Percentiles rank a stretch among this genome's conserved stretches.
Conservation (phyloP, 2,797 vertebrate species). For the Centropyge bicolor region DNA sequence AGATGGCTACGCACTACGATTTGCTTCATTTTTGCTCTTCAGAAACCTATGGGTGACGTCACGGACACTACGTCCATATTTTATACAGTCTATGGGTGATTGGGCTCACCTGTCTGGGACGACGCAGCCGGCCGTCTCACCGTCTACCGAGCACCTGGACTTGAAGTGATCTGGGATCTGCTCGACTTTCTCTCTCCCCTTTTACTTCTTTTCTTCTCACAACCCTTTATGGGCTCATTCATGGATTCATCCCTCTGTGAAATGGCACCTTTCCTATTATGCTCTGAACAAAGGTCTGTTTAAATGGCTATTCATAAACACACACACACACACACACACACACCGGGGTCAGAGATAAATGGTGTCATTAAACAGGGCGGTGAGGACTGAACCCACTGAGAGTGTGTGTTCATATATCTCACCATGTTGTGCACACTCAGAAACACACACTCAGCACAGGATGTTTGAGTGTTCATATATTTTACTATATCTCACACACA, state of each 20-base stretch:
- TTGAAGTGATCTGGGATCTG: constrained; percentile 1
- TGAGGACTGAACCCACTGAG: constrained; percentile 56
- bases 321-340: constrained; percentile 26
- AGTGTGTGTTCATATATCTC: constrained; percentile 43
- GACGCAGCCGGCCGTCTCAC: constrained; percentile 13
- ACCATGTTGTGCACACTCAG: constrained; percentile 18
- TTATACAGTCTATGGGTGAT: too few relatives aligned
- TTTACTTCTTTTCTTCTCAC: constrained; percentile 19
- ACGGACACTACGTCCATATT: too few relatives aligned
- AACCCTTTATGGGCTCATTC: constrained; percentile 15
- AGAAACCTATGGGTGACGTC: too few relatives aligned
- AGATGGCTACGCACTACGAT: too few relatives aligned
- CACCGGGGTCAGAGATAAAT: constrained; percentile 65
- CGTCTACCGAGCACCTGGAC: constrained; percentile 32
- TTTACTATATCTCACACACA: constrained; percentile 43
- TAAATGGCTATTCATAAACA: constrained; percentile 22
- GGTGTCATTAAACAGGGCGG: constrained; percentile 65
- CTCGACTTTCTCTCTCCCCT: background rate
- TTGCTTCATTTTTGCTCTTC: too few relatives aligned
- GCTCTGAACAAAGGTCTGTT: constrained; percentile 51
- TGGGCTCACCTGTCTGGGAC: too few relatives aligned
- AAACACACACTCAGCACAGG: constrained; percentile 39
- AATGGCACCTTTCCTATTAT: constrained; percentile 55
- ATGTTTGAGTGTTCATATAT: constrained; percentile 52
- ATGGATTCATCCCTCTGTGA: constrained; percentile 19